Conservation (phyloP, 2,888 invertebrate species). For the Eupithecia abbreviata region DNA sequence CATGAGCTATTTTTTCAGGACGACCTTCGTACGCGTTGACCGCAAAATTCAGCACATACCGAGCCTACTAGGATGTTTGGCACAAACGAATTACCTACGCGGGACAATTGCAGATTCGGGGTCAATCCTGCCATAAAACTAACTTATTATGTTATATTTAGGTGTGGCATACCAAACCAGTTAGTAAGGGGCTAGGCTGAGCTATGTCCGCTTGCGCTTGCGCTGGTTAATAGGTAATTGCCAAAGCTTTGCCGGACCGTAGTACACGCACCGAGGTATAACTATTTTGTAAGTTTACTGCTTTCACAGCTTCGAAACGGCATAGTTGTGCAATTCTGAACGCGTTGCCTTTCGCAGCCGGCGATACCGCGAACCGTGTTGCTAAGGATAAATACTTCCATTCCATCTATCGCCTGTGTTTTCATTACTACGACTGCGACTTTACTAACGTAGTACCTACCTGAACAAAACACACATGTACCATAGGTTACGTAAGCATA, state of each 20-base stretch:
- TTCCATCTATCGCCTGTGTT: background rate
- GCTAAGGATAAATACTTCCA: background rate
- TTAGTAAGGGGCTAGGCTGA: background rate
- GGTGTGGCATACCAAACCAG: background rate
- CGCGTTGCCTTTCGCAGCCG: background rate
- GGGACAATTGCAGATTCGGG: background rate
- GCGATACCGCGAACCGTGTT: background rate
- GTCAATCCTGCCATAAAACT: background rate
- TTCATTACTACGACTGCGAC: background rate
- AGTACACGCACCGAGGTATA: slow-evolving; percentile 5
- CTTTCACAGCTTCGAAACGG: slow-evolving; percentile 17
- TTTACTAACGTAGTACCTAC: background rate
- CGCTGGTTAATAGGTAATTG: slow-evolving; percentile 3
- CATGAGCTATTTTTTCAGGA: background rate
- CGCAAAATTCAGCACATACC: background rate
- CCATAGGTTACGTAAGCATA: background rate
- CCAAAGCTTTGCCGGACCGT: slow-evolving; percentile 1
- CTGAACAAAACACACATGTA: background rate
- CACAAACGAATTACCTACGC: background rate
- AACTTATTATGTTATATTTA: background rate
- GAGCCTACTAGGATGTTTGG: no score
- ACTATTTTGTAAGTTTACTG: slow-evolving; percentile 14
- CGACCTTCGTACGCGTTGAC: background rate
- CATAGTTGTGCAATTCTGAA: background rate
- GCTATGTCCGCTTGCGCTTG: background rate